phyloP scores from a whole-genome alignment of 1,140 invertebrate genomes.

The Neocloeon triangulifer region DNA sequence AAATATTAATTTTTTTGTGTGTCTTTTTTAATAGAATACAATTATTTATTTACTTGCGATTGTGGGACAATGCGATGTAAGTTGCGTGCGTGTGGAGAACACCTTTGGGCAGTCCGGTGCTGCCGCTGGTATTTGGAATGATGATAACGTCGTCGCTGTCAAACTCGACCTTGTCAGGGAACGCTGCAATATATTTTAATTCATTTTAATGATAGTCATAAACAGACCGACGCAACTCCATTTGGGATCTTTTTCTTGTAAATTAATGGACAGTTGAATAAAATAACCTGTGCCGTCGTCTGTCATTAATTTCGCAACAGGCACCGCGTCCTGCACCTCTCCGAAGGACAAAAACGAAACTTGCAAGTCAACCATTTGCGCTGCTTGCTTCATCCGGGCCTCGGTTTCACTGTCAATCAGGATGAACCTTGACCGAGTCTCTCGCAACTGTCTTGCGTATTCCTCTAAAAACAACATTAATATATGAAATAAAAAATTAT shows the following conservation, averaged over 20 bases:
- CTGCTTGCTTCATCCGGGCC: not conserved
- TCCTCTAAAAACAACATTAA: not conserved
- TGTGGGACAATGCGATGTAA: too few relatives aligned
- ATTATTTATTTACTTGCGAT: too few relatives aligned
- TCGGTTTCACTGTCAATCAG: slow-evolving; percentile 2
- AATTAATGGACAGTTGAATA: too few relatives aligned
- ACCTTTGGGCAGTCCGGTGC: slow-evolving; percentile 3
- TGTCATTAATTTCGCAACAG: not conserved
- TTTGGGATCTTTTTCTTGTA: too few relatives aligned
- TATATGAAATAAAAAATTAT: too few relatives aligned
- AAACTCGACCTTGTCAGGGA: not conserved
- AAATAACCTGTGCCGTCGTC: slow-evolving; percentile 1
- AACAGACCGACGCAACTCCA: too few relatives aligned
- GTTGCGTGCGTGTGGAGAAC: slow-evolving; percentile 3
- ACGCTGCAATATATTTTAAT: slow-evolving; percentile 3
- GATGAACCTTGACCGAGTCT: not conserved
- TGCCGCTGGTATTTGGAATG: slow-evolving; percentile 3
- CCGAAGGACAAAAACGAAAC: not conserved
- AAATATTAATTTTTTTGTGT: too few relatives aligned
- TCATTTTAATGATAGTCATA: too few relatives aligned
- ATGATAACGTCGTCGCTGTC: slow-evolving; percentile 1
- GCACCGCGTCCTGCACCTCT: not conserved
- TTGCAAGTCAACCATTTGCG: not conserved
- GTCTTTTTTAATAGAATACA: too few relatives aligned
- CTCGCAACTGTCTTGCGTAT: not conserved